Conservation (phyloP, 2,113 vertebrate species). For the Phyllostomus discolor region DNA sequence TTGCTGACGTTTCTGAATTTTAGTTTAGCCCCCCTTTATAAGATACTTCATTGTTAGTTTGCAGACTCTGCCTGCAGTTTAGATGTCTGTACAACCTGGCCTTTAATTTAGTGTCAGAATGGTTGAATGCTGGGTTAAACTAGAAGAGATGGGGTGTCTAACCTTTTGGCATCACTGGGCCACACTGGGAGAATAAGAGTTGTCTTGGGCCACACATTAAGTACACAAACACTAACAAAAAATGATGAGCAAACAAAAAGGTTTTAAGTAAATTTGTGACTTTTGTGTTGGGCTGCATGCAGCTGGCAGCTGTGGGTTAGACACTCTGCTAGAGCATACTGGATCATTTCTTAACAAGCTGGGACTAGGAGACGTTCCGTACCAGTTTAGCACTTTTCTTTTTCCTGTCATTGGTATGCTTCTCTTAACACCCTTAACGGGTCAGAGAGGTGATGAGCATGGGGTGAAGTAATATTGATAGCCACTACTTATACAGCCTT, state of each 20-base stretch:
- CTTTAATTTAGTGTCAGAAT: not conserved
- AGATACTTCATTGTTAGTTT: slow-evolving; percentile 18
- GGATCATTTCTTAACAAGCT: not conserved
- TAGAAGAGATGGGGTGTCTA: not conserved
- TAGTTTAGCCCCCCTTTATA: not conserved
- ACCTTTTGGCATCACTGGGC: no score
- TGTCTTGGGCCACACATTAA: no score
- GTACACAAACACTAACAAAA: no score
- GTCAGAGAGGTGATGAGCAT: not conserved
- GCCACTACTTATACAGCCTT: not conserved
- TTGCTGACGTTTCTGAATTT: not conserved
- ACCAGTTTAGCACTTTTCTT: not conserved
- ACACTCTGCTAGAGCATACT: not conserved
- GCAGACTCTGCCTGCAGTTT: slow-evolving; percentile 33
- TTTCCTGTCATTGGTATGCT: not conserved
- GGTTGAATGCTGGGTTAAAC: not conserved
- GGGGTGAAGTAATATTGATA: not conserved
- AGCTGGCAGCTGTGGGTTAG: no score
- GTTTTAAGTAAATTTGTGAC: no score
- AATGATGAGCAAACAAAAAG: no score
- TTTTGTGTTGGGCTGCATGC: no score
- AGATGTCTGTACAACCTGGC: not conserved
- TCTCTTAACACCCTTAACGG: not conserved
- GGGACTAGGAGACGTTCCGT: not conserved
- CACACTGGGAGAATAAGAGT: no score